Evolutionary conservation across 2,888 invertebrate genomes (phyloP).

Genomic region (Leptinotarsa peninsularis): DNA sequence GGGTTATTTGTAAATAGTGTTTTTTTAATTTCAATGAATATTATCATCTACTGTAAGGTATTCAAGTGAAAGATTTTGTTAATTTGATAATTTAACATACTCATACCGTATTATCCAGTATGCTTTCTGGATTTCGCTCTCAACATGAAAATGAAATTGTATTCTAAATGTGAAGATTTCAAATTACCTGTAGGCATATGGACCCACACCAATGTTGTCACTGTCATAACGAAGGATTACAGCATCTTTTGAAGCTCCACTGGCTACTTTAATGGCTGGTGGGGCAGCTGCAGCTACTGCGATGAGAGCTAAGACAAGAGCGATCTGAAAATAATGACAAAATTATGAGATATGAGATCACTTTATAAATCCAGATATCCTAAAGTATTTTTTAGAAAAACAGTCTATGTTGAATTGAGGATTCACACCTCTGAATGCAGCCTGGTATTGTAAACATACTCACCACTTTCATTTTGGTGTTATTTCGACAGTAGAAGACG

Average conservation of each 20-base stretch:
- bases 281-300: constrained; percentile 46
- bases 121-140: no score
- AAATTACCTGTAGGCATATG: constrained; percentile 62
- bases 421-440: no score
- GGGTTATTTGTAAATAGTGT: no score
- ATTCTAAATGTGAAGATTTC: not conserved
- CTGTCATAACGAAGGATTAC: constrained; percentile 73
- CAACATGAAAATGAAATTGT: no score
- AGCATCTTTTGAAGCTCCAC: constrained; percentile 64
- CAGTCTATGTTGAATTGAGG: not conserved
- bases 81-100: no score
- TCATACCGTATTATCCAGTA: no score
- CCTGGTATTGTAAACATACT: not conserved
- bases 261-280: not conserved
- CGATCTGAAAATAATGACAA: constrained; percentile 39
- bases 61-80: no score
- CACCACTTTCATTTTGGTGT: constrained; percentile 7
- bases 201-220: constrained; percentile 70
- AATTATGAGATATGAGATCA: no score
- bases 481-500: not conserved
- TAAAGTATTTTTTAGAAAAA: not conserved
- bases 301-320: constrained; percentile 49
- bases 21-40: no score
- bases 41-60: no score
- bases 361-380: not conserved